Evolutionary conservation across 2,888 invertebrate species (phyloP).

Genomic region (Cosmia trapezina): DNA sequence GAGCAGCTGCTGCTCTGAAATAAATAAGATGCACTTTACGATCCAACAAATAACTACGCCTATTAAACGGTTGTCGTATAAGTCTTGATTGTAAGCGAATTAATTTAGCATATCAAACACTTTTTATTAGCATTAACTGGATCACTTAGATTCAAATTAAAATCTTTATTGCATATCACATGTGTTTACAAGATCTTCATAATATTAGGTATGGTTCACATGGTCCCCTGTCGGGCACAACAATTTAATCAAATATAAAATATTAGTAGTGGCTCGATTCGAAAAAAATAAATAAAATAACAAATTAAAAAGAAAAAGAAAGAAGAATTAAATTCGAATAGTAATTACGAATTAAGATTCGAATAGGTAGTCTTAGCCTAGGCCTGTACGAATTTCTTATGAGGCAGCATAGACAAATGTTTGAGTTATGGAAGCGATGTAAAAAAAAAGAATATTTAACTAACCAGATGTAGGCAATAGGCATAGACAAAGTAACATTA

Average conservation of each 20-base stretch:
- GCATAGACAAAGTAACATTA: not conserved
- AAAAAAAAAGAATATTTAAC: not conserved
- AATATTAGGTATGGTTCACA: too few species aligned
- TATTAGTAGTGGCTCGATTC: too few species aligned
- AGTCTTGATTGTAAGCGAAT: slow-evolving; percentile 32
- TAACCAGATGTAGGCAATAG: not conserved
- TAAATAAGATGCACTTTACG: slow-evolving; percentile 38
- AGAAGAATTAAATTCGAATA: too few species aligned
- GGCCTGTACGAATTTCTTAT: not conserved
- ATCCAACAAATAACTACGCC: slow-evolving; percentile 15
- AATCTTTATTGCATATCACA: too few species aligned
- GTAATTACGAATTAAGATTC: too few species aligned
- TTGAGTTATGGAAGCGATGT: not conserved
- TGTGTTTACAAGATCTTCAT: too few species aligned
- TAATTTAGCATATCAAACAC: slow-evolving; percentile 10
- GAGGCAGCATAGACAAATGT: not conserved
- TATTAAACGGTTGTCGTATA: slow-evolving; percentile 20
- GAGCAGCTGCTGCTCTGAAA: slow-evolving; percentile 17
- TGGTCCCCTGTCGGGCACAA: too few species aligned
- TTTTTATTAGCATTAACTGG: not conserved
- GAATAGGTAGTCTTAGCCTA: too few species aligned
- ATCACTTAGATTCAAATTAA: too few species aligned
- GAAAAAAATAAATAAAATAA: too few species aligned
- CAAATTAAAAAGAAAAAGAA: too few species aligned
- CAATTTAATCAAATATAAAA: too few species aligned